Base-by-base conservation (phyloP, 2,113 vertebrate genomes). In the Xenopus borealis region DNA sequence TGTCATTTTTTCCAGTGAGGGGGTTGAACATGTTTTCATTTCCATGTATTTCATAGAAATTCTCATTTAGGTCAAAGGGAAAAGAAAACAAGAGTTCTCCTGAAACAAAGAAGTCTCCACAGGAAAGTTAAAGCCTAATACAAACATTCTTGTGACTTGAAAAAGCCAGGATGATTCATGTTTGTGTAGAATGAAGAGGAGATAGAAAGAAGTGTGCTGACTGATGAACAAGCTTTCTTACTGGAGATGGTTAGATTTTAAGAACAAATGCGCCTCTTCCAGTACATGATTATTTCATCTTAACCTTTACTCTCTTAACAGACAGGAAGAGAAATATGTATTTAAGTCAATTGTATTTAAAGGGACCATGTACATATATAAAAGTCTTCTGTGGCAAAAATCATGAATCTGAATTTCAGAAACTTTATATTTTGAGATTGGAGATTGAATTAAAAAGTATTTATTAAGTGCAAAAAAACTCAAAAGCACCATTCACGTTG, bases 1-100 rank as follows among this genome's bases (percentile, higher is more conserved):
- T 73, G 79, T 68, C 52, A 78, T 67, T 82, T 71, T 70, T 66
- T 64, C 57, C 68, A 0, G 0, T 71, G 50, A 69, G 63, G 63
- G 55, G 73, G 27, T 53, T 69, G 73, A 44, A 53, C 27, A 44
- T 57, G 61, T 61, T 82, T 80, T 84, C 85, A 81, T 79, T 69
- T 50, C 82, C 23, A 82, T 85, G 80, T 74, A 79, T 78, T n/a
- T 71, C 79, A 78, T 79, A 82, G 72, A 82, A 79, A 83, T 80
- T 67, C 52, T 30, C 46, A 71, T 8, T 30, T 65, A 47, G 45
- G 65, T 79, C 14, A 78, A 40, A 82, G 50, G 0, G 52, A 64
- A 72, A 80, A 57, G 16, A 79, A 75, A 74, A 52, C 27, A 71
- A 47, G 33, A 40, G 33, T 40, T 0, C 1, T 62, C 46, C 72